Evolutionary conservation across 1,140 invertebrate species (phyloP).

Genomic region (Pteromalus puparum): DNA sequence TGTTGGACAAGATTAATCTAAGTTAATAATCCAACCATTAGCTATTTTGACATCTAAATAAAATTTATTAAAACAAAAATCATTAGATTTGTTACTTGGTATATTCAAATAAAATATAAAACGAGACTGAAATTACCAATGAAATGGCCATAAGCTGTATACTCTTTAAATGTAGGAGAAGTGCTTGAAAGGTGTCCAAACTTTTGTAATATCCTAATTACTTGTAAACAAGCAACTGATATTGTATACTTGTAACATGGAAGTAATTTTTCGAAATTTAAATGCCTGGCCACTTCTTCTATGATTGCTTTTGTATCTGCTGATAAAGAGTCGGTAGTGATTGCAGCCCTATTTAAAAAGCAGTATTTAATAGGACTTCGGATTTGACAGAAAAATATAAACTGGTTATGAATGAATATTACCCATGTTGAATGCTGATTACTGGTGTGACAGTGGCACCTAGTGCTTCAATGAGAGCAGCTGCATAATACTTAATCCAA

Average conservation of each 20-base stretch:
- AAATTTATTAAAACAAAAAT: background rate
- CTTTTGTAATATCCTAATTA: constrained; percentile 93
- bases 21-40: too few species aligned
- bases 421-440: constrained; percentile 88
- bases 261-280: constrained; percentile 96
- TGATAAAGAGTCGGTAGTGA: constrained; percentile 90
- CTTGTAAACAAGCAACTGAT: constrained; percentile 92
- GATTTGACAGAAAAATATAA: constrained; percentile 44
- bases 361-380: background rate
- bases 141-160: constrained; percentile 93
- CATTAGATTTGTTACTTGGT: too few species aligned
- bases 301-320: constrained; percentile 91
- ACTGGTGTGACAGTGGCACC: constrained; percentile 95
- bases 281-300: constrained; percentile 88
- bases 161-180: constrained; percentile 90
- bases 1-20: too few species aligned
- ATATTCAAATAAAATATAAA: background rate
- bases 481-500: constrained; percentile 92
- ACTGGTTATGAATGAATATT: constrained; percentile 44
- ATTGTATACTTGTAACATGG: constrained; percentile 96
- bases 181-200: constrained; percentile 95
- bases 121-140: constrained; percentile 77
- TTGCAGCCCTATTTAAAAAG: constrained; percentile 79
- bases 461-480: constrained; percentile 92
- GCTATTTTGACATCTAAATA: constrained; percentile 87